Evolutionary conservation across 1,140 invertebrate genomes (phyloP), one percentile per base, ranked within the genome.

Genomic region (Penaeus indicus): DNA sequence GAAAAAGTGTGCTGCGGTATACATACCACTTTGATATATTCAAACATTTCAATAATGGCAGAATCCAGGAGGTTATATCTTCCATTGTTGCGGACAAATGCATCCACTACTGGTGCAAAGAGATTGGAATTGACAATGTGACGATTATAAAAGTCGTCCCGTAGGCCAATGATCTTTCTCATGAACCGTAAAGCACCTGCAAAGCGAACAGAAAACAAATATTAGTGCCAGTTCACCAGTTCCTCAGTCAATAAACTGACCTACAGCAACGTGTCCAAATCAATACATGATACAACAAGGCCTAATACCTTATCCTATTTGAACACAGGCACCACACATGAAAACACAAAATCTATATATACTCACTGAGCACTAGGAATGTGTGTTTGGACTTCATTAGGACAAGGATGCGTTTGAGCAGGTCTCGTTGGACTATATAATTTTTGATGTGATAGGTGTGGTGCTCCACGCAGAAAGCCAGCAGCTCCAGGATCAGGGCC

Each of bases 401-500:
- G 88, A 99, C 97, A 89, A 99, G 94, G 92, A 99, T 97, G 93
- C 97, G 95, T 92, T 97, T 95, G 82, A 99, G 94, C 90, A 99
- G 94, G 94, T 99, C 98, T 94, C 98, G 99, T 93, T 97, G 97
- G 91, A 99, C 95, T 93, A 99, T 97, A 93, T 97, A 99, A 92
- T 98, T 99, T 93, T 99, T 99, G 92, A 99, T 99, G 93, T 99
- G 98, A 94, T 98, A 99, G 77, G 97, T 97, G 94, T 99, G 99
- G 94, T 99, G 98, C 93, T 99, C 99, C n/a, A 99, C 98, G 94
- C 98, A 99, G 93, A 99, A 99, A n/a, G 97, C 97, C 81, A 99
- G 94, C 91, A 99, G 94, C 93, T 99, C 98, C 85, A 99, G 93
- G 72, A 99, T 98, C 81, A 99, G 94, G 77, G 97, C 97, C 69